Conservation (phyloP, 2,888 invertebrate genomes). For the Melanargia galathea region DNA sequence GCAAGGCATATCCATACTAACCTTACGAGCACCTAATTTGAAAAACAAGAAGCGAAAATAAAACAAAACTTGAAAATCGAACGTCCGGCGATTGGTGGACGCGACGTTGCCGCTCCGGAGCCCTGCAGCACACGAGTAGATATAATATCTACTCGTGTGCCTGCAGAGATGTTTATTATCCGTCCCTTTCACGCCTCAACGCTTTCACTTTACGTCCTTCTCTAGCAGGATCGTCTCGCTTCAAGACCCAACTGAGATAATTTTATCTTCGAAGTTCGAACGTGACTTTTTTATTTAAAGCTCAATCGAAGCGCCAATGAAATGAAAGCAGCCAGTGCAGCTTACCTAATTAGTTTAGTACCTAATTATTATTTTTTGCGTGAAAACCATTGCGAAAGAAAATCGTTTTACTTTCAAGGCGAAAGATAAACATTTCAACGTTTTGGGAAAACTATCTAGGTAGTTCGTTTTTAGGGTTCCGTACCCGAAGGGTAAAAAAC, state of each 20-base stretch:
- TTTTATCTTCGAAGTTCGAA: constrained; percentile 75
- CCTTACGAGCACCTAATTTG: constrained; percentile 29
- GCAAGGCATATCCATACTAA: constrained; percentile 27
- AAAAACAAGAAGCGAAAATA: constrained; percentile 57
- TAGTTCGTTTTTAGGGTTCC: too few species aligned
- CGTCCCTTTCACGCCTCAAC: constrained; percentile 49
- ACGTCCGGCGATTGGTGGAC: constrained; percentile 74
- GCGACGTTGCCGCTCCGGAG: constrained; percentile 76
- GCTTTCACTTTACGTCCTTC: constrained; percentile 47
- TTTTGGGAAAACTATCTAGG: too few species aligned
- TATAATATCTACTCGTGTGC: too few species aligned
- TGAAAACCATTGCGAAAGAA: constrained; percentile 9
- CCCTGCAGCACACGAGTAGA: too few species aligned
- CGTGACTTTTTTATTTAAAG: constrained; percentile 62
- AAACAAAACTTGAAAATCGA: constrained; percentile 64
- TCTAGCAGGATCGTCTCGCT: constrained; percentile 76
- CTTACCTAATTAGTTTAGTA: too few species aligned
- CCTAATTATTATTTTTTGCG: constrained; percentile 42
- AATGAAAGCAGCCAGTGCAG: constrained; percentile 47
- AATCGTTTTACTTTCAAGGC: not conserved
- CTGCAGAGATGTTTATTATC: constrained; percentile 65
- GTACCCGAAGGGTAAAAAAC: too few species aligned
- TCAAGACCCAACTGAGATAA: constrained; percentile 80
- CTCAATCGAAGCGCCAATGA: constrained; percentile 58
- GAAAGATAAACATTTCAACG: not conserved